Evolutionary conservation across 2,113 vertebrate genomes (phyloP), one percentile per base, ranked within the genome.

Genomic region (Desmodus rotundus): DNA sequence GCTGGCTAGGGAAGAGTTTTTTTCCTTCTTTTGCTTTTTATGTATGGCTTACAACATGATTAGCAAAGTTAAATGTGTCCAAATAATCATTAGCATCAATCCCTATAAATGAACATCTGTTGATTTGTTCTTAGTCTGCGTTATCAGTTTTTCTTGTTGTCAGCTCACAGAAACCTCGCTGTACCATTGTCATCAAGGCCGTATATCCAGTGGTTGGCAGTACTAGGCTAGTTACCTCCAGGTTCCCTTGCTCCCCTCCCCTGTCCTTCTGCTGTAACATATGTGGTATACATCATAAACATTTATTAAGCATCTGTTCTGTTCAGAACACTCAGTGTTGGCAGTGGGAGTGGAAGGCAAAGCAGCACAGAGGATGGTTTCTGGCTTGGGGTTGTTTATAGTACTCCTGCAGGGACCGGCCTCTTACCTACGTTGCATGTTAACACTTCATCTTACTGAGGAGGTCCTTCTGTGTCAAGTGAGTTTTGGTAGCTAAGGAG

Each of bases 21-120:
- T 91, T 65, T 84, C 6, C 28, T 65, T 86, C 74, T 45, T 89
- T 89, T 41, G n/a, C 67, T 67, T 43, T 50, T 61, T 45, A 58
- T 87, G 22, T 67, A 13, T 47, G 28, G 10, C 47, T 7, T 61
- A 82, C 20, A 81, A 41, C 4, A 54, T 31, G 22, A 26, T 52
- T 54, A 76, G 58, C 68, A 82, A 82, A 77, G 36, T 68, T 88
- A 41, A 95, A 31, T 47, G 61, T 28, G 2, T 54, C 47, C 33
- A 61, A 77, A 54, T 65, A 43, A 82, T 68, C 31, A 36, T 58
- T 47, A 68, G 9, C 36, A 58, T 52, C 28, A 36, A 24, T 47
- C 4, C 17, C 43, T 14, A 4, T 28, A 65, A 74, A 74, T 47
- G 36, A 68, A 43, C 28, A 47, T 33, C 61, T 63, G 6, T 28